Base-by-base conservation (phyloP, 2,888 invertebrate species). In the Crematogaster levior region DNA sequence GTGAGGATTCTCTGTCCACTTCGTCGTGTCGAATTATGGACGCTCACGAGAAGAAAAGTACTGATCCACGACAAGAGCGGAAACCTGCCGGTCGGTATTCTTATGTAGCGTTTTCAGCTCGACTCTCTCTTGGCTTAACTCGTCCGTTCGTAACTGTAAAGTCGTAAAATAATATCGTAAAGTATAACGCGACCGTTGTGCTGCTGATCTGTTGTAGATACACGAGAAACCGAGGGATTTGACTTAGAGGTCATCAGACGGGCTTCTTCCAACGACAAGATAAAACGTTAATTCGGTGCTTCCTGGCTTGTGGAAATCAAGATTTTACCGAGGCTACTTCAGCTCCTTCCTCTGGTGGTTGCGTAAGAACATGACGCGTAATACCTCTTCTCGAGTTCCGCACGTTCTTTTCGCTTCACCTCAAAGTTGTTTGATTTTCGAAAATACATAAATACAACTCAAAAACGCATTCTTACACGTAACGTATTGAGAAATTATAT, bases 221-320 rank as follows among this genome's bases (percentile, higher is more conserved):
- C 34, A 34, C 43, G 53, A 65, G 80, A 81, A 72, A 58, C 21
- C 37, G 27, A 56, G 53, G 63, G 81, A 73, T 51, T 58, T 70
- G 70, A 81, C 79, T 88, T 84, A 84, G 85, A 72, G 53, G 40
- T 73, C 73, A 53, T 84, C 63, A 61, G 61, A 51, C 82, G 79
- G 70, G 75, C n/a, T 84, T 83, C 65, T 51, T 81, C 84, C 74
- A 85, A 82, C 80, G 85, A 84, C 86, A 81, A 88, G 91, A 92
- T 90, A 89, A 88, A 84, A 80, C 88, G 91, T 91, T 92, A 92
- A 93, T 93, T 92, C 88, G 91, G 92, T 91, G 92, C 91, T 91
- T 93, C 92, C 93, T 92, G 91, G 91, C 90, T 91, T 77, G 79
- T 88, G 73, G 30, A 79, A 77, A 63, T 81, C 84, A 82, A 86